Conservation (phyloP, 2,113 vertebrate genomes). For the Onychostruthus taczanowskii region DNA sequence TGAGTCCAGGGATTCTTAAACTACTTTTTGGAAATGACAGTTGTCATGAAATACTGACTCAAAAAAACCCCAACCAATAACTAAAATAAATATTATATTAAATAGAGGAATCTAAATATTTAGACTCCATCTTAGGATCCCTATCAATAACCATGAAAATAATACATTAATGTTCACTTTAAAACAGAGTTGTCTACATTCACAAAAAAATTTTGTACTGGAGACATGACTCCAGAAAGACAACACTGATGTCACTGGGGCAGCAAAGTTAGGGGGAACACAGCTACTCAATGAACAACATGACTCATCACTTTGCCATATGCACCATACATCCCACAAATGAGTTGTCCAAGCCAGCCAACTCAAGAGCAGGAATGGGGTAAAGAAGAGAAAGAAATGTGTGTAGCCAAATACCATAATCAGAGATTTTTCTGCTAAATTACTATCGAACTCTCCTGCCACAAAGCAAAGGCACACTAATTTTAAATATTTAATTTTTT, state of each 20-base stretch:
- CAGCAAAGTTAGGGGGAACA: background rate
- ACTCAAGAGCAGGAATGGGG: background rate
- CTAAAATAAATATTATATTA: background rate
- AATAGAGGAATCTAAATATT: background rate
- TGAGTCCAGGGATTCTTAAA: background rate
- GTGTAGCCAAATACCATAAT: background rate
- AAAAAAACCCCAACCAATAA: fast-evolving
- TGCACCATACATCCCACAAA: background rate
- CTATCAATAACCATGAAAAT: background rate
- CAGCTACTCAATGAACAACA: background rate
- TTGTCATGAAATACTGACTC: background rate
- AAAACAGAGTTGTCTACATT: background rate
- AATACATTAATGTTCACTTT: background rate
- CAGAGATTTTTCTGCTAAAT: background rate
- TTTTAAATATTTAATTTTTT: background rate
- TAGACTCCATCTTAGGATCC: background rate
- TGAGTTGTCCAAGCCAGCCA: background rate
- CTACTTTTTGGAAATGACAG: background rate
- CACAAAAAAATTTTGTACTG: background rate
- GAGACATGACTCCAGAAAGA: background rate
- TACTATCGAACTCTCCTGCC: background rate
- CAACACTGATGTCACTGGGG: background rate
- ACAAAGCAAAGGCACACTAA: background rate
- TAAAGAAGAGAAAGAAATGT: background rate
- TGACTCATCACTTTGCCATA: background rate